Evolutionary conservation across 2,888 invertebrate genomes (phyloP), one percentile per base, ranked within the genome.

Genomic region (Rhaphigaster nebulosa): DNA sequence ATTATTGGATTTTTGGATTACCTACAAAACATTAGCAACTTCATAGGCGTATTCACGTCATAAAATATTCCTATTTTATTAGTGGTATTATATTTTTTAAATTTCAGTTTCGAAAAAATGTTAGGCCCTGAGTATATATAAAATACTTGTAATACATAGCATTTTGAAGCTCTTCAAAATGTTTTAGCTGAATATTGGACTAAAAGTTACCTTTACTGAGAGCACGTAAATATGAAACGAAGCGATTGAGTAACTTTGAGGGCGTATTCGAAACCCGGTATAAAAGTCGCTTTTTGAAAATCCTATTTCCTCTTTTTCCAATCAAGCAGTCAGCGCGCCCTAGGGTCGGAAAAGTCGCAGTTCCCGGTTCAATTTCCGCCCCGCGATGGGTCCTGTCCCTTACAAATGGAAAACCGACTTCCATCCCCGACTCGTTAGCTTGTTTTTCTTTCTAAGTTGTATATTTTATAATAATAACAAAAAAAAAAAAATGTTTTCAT

Each of bases 291-390:
- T 50, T 84, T 84, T 84, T 4, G 84, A 84, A 84, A 84, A 84
- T 50, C n/a, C 84, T 45, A 84, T 84, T 84, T 84, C 84, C 84
- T 45, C 45, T 50, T 84, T 18, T n/a, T 26, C 15, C 23, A 26
- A 26, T 38, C 13, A 80, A 45, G 41, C 45, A 45, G 41, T 23
- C 3, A 41, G 38, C 34, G 76, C 38, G 34, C 76, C 38, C 38
- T 6, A 41, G n/a, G 84, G 84, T 45, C n/a, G 84, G 45, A 45
- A 45, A 84, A 84, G 84, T 84, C 45, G 26, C 45, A 26, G 45
- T 50, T 50, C 6, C 84, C 84, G 45, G n/a, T 45, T n/a, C 84
- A 84, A 84, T 84, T 84, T 84, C 84, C 84, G 84, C n/a, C 20
- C 84, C 10, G 12, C 45, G 84, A 84, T n/a, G 45, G 45, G 38